Conservation (phyloP, 2,113 vertebrate species). For the Crotalus tigris region DNA sequence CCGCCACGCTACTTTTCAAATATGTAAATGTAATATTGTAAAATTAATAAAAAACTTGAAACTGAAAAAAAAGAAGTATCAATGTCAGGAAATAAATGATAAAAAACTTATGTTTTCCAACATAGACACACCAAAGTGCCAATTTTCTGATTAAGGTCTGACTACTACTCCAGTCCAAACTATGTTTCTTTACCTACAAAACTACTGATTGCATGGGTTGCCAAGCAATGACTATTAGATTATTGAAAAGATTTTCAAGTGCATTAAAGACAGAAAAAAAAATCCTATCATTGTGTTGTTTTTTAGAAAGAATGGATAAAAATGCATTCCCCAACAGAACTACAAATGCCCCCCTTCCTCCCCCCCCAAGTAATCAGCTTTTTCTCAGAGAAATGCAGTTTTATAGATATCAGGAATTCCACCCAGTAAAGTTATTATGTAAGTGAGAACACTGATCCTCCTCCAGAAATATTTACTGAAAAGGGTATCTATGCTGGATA, state of each 20-base stretch:
- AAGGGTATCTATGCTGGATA: neutral
- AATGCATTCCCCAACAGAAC: neutral
- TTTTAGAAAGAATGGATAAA: neutral
- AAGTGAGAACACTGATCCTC: neutral
- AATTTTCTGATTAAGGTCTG: neutral
- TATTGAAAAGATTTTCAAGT: neutral
- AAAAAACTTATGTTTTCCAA: conserved; percentile 3
- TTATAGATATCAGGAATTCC: neutral
- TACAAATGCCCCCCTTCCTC: neutral
- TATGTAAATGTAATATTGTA: no score
- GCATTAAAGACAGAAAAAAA: neutral
- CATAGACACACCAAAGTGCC: neutral
- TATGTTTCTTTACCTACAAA: neutral
- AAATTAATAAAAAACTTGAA: no score
- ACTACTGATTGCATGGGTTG: neutral
- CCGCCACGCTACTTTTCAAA: no score
- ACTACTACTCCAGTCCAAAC: neutral
- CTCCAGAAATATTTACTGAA: neutral
- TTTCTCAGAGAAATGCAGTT: neutral
- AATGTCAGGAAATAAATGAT: conserved; percentile 15
- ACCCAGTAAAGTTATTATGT: neutral
- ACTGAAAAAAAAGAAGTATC: neutral
- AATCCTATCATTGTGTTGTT: neutral
- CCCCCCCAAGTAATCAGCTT: neutral
- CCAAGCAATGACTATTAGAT: neutral